A percentile compares a stretch with the other conserved stretches of the same genome.
Evolutionary conservation across 2,888 invertebrate genomes (phyloP).

Genomic region (Agrotis clavis): DNA sequence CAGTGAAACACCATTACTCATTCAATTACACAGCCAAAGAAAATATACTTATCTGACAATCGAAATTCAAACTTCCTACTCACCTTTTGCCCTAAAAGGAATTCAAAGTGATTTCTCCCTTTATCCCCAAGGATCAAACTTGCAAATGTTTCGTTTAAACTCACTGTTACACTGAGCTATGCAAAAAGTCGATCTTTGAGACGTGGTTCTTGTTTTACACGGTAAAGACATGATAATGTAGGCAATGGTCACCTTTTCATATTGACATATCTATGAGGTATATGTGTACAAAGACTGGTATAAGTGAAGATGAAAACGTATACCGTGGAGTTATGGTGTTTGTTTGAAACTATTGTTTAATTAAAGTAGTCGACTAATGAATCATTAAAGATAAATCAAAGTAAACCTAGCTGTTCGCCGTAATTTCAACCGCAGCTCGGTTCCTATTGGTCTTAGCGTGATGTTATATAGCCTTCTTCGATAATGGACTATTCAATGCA

Average conservation of each 20-base stretch:
- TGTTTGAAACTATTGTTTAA: no score
- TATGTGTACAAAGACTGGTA: no score
- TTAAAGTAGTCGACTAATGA: no score
- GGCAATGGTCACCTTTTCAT: background rate
- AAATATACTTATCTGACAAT: conserved; percentile 10
- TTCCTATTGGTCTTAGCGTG: no score
- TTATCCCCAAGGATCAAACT: conserved; percentile 37
- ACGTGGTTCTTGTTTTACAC: conserved; percentile 17
- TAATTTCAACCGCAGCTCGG: no score
- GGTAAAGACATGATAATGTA: conserved; percentile 37
- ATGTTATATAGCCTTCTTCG: no score
- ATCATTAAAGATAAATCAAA: no score
- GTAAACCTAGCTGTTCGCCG: no score
- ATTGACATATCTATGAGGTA: background rate
- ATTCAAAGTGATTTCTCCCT: conserved; percentile 16
- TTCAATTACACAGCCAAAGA: conserved; percentile 21
- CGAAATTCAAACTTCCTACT: conserved; percentile 1
- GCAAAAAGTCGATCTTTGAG: conserved; percentile 21
- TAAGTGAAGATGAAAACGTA: no score
- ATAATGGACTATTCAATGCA: no score
- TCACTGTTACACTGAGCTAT: conserved; percentile 31
- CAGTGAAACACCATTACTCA: background rate
- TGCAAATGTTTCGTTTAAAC: conserved; percentile 47
- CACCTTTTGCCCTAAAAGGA: conserved; percentile 17
- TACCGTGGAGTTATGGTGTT: no score